Base-by-base conservation (phyloP, 2,888 invertebrate species). In the Neuroscelio doddi region DNA sequence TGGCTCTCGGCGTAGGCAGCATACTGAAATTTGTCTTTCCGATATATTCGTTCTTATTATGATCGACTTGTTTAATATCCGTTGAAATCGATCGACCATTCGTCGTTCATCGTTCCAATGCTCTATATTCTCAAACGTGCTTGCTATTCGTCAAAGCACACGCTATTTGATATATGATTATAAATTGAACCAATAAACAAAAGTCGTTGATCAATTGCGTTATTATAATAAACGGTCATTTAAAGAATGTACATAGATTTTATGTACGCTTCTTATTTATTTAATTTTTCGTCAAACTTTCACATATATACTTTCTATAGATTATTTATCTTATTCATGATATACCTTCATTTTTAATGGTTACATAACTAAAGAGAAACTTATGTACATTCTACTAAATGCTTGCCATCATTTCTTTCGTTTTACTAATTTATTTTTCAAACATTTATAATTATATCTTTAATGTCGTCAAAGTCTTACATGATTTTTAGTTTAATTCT, bases 41-140 rank as follows among this genome's bases (percentile, higher is more conserved):
- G 65, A 29, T 49, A 57, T 62, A 64, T 69, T 52, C 64, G 50
- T 45, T 64, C 65, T 72, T 72, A 72, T 72, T 72, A 70, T 66
- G 66, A 64, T 50, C 64, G 55, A 67, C 57, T 69, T 59, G 65
- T 72, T 72, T 72, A 71, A 72, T 72, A 72, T 71, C 72, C 69
- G 70, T 64, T 36, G 57, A 52, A 51, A 68, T 51, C 47, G 55
- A 59, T 59, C 41, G 64, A 65, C 55, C 17, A 45, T 55, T 55
- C 26, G n/a, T 17, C 62, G 56, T 45, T 50, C 50, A 46, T 38
- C 44, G 52, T 12, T 39, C 27, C 12, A 9, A 10, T 45, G 39
- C 34, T 36, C 26, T 4, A 34, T 34, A 32, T 56, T 62, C 21
- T 53, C 64, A 17, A 42, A 29, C 45, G 34, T 45, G 53, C 50